Evolutionary conservation across 1,140 invertebrate species (phyloP).

Genomic region (Brachionus asplanchnoidis): DNA sequence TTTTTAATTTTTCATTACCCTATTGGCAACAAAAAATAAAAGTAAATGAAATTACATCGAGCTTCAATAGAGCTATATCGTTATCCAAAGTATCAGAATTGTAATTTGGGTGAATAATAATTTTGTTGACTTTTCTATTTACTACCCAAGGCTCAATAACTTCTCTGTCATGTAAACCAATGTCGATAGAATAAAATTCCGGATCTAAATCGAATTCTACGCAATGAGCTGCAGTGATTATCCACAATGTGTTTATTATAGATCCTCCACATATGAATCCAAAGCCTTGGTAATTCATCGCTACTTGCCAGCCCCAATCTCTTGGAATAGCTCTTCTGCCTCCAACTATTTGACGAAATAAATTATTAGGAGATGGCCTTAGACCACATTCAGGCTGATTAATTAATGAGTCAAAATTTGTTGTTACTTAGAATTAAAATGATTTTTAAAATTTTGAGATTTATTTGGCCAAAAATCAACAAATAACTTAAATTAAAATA

Average conservation of each 20-base stretch:
- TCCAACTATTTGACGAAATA: background rate
- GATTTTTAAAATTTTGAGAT: no score
- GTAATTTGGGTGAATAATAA: conserved; percentile 5
- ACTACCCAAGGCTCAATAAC: background rate
- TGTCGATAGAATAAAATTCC: background rate
- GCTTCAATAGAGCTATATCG: conserved; percentile 25
- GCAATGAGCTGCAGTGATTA: conserved; percentile 69
- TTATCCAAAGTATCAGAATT: background rate
- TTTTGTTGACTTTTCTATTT: background rate
- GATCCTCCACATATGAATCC: conserved; percentile 56
- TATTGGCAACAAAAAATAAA: no score
- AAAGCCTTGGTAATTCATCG: background rate
- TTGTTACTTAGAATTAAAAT: no score
- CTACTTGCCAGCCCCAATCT: conserved; percentile 15
- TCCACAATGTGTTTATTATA: conserved; percentile 62
- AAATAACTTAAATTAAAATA: no score
- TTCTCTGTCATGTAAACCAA: background rate
- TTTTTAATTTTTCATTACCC: no score
- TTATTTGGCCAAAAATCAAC: no score
- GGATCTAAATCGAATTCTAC: background rate
- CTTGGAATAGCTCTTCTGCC: background rate
- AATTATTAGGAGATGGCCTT: background rate
- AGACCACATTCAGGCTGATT: background rate
- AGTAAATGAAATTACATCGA: background rate
- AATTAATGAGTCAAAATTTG: background rate